Base-by-base conservation (phyloP, 1,140 invertebrate species). In the Argopecten irradians region DNA sequence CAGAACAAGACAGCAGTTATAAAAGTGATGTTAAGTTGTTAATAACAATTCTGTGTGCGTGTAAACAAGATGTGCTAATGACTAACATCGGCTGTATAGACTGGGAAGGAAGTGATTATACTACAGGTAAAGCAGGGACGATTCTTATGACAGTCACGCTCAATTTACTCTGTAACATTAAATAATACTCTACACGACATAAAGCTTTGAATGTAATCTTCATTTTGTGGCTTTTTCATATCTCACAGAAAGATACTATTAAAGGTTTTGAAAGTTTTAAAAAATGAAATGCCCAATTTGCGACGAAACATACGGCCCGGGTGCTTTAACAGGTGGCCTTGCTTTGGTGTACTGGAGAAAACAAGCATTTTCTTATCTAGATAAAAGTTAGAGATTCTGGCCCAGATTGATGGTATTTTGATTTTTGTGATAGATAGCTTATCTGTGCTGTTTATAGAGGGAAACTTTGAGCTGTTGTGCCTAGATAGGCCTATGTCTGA, bases 361-460 rank as follows among this genome's bases (percentile, higher is more conserved):
- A 46, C 43, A 46, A 46, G 43, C 43, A 19, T 46, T 46, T 46
- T 46, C 43, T 46, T 46, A 46, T 46, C 43, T 46, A 46, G 43
- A 46, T 46, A 46, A 19, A 46, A 46, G 43, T 11, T 46, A 46
- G 43, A 46, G 43, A 46, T 46, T 71, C 22, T 71, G 55, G 22
- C 22, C 55, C 22, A 71, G 55, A 71, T 71, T 71, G 55, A 71
- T 71, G 55, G 55, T 71, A 71, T 71, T 28, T 46, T 46, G 43
- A 46, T 46, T 46, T 46, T 71, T 71, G 55, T 71, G 55, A 71
- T 71, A 71, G 55, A 28, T 71, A 71, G 43, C 43, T 46, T 28
- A 71, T 71, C 55, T 71, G 22, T 71, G n/a, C n/a, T 71, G 55
- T 71, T n/a, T 71, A 71, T 28, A 28, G 55, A n/a, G 28, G 55